phyloP scores from a whole-genome alignment of 2,888 invertebrate species.

The Acronicta aceris region DNA sequence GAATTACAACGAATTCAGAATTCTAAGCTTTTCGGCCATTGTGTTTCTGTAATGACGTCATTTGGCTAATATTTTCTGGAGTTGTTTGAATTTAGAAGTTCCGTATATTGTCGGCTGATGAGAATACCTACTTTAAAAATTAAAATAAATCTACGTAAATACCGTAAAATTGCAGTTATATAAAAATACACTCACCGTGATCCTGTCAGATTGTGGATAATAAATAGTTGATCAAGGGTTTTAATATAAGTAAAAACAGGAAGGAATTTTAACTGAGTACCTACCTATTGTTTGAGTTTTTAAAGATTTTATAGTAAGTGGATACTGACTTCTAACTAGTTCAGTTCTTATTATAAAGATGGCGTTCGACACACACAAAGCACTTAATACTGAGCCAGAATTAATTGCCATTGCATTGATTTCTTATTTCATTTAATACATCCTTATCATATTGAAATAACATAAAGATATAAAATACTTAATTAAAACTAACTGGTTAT shows the following conservation, averaged over 20 bases:
- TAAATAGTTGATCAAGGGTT: too few relatives aligned
- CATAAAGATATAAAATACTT: slow-evolving; percentile 38
- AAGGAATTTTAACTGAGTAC: too few relatives aligned
- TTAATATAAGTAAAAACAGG: too few relatives aligned
- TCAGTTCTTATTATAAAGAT: slow-evolving; percentile 30
- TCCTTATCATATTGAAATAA: slow-evolving; percentile 27
- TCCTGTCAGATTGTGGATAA: too few relatives aligned
- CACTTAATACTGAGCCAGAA: slow-evolving; percentile 32
- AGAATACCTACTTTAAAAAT: too few relatives aligned
- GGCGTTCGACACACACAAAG: slow-evolving; percentile 40
- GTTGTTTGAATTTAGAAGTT: slow-evolving; percentile 18
- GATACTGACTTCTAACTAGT: slow-evolving; percentile 22
- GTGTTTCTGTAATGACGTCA: slow-evolving; percentile 19
- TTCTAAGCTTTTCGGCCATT: slow-evolving; percentile 29
- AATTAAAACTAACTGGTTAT: slow-evolving; percentile 41
- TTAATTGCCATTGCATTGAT: slow-evolving; percentile 31
- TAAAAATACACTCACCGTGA: too few relatives aligned
- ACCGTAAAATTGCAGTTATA: too few relatives aligned
- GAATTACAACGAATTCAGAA: slow-evolving; percentile 28
- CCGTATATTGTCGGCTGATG: too few relatives aligned
- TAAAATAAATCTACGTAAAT: too few relatives aligned
- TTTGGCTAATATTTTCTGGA: slow-evolving; percentile 4
- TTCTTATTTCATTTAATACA: slow-evolving; percentile 37
- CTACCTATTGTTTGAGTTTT: too few relatives aligned
- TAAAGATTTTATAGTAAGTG: too few relatives aligned